Conservation (phyloP, 2,888 invertebrate species). For the Melipona beecheii region DNA sequence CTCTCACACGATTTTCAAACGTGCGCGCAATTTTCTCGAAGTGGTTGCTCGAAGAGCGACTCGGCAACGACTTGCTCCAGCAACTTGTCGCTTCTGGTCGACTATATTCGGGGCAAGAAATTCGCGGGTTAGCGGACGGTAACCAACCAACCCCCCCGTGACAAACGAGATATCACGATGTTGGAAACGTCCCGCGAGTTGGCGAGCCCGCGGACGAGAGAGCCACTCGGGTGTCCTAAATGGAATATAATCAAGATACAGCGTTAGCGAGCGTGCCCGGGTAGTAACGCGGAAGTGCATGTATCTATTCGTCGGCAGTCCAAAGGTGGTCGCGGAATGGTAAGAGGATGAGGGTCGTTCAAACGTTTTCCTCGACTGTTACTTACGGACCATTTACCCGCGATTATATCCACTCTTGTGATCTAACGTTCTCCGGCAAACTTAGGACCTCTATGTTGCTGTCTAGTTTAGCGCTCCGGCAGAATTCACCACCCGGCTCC, state of each 20-base stretch:
- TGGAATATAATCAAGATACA: constrained; percentile 78
- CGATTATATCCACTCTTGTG: constrained; percentile 73
- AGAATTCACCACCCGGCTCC: constrained; percentile 20
- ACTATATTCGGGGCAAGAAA: constrained; percentile 61
- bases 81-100: constrained; percentile 60
- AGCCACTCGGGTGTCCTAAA: constrained; percentile 65
- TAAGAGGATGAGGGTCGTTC: constrained; percentile 46
- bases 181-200: constrained; percentile 58
- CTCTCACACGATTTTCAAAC: neutral
- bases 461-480: constrained; percentile 44
- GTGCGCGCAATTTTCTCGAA: constrained; percentile 6
- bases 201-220: constrained; percentile 60
- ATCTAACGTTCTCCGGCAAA: constrained; percentile 60
- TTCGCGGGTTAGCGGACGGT: constrained; percentile 54
- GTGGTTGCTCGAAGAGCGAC: constrained; percentile 24
- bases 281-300: constrained; percentile 55
- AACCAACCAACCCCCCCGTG: constrained; percentile 41
- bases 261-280: constrained; percentile 50
- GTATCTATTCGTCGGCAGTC: constrained; percentile 61
- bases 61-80: constrained; percentile 35
- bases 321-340: constrained; percentile 51
- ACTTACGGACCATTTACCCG: constrained; percentile 77
- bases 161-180: constrained; percentile 72
- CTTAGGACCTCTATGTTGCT: constrained; percentile 28
- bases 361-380: constrained; percentile 71